phyloP scores from a whole-genome alignment of 1,140 invertebrate genomes.

The Apis florea region DNA sequence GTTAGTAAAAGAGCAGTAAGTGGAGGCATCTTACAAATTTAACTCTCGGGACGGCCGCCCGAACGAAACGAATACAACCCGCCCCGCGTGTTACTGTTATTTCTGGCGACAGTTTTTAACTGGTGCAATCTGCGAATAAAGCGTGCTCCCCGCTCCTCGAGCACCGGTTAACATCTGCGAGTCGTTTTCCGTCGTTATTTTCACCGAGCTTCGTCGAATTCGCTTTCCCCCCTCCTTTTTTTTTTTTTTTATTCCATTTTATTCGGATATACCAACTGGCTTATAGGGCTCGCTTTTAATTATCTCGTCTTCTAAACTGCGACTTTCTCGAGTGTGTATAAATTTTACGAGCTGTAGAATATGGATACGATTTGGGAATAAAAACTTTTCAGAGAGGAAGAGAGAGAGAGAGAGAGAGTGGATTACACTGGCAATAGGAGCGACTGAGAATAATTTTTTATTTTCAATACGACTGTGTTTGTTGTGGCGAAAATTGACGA shows the following conservation, averaged over 20 bases:
- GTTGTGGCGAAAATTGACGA: too few relatives aligned
- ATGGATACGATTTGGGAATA: too few relatives aligned
- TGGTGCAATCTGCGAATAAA: conserved; percentile 51
- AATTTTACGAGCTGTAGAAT: background rate
- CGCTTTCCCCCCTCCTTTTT: conserved; percentile 12
- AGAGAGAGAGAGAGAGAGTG: too few relatives aligned
- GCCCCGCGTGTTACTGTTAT: conserved; percentile 38
- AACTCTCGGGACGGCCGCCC: conserved; percentile 25
- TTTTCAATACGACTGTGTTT: too few relatives aligned
- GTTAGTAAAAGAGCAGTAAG: conserved; percentile 44
- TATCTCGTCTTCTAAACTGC: conserved; percentile 43
- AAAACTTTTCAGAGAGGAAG: too few relatives aligned
- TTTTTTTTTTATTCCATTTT: conserved; percentile 26
- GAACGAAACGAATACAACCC: conserved; percentile 50
- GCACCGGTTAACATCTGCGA: conserved; percentile 56
- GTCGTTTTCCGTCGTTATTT: conserved; percentile 61
- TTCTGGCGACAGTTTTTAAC: conserved; percentile 62
- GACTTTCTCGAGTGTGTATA: background rate
- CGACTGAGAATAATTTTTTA: too few relatives aligned
- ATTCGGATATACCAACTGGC: background rate
- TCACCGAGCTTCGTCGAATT: conserved; percentile 56
- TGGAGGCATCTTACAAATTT: conserved; percentile 37
- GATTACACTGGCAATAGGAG: too few relatives aligned
- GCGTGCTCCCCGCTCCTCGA: conserved; percentile 36
- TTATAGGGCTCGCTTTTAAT: conserved; percentile 49